Percentiles rank a stretch among this genome's conserved stretches.
These are phyloP conservation scores for Chelon auratus DNA, from an alignment of 2,797 vertebrate genomes.

Conservation along the genomic window DNA sequence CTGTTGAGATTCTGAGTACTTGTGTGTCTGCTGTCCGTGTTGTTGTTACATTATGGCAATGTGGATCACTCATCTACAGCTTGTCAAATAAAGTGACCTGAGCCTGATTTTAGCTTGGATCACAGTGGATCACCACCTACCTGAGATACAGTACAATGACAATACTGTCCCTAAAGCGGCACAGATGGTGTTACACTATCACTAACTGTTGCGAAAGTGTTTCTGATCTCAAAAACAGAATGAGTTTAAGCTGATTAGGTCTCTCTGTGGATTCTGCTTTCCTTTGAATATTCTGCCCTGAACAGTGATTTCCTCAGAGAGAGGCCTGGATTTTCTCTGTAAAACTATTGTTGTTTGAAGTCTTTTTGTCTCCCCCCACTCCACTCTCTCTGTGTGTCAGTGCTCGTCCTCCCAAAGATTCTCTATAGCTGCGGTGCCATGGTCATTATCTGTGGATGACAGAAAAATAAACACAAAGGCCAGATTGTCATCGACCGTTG, in stretches of 20 bases:
- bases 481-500: conserved; percentile 62
- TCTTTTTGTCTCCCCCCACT: not conserved
- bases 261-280: not conserved
- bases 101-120: no score
- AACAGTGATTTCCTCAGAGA: conserved; percentile 5
- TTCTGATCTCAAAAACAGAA: not conserved
- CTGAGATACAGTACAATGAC: not conserved
- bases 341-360: not conserved
- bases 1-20: no score
- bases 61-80: no score
- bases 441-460: conserved; percentile 61
- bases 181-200: not conserved
- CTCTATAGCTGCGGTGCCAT: conserved; percentile 34
- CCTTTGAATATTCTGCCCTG: conserved; percentile 4
- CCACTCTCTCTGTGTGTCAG: not conserved
- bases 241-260: not conserved
- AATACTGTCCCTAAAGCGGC: not conserved
- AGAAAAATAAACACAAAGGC: conserved; percentile 67
- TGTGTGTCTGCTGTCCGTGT: no score
- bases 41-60: no score
- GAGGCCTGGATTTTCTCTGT: conserved; percentile 9
- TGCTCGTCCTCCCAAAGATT: conserved; percentile 47
- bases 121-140: no score
- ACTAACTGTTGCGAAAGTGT: not conserved
- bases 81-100: no score